Conservation (phyloP, 2,113 vertebrate species). For the Hemibagrus wyckioides region DNA sequence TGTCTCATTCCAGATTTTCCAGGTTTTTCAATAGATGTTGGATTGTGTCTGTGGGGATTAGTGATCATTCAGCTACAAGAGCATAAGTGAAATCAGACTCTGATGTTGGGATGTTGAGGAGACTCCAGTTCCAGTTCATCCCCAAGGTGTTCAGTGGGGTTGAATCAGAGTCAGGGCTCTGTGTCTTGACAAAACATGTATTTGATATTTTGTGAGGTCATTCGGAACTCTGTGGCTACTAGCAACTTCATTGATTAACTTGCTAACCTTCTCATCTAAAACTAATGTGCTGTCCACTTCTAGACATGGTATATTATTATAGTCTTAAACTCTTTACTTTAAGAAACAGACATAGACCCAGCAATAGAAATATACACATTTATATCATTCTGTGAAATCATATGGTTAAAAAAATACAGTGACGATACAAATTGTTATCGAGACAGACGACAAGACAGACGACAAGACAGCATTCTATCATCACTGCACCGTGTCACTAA, state of each 20-base stretch:
- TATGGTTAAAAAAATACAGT: background rate
- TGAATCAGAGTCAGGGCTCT: no score
- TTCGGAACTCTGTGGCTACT: background rate
- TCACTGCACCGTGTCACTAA: background rate
- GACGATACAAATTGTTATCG: no score
- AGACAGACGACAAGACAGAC: background rate
- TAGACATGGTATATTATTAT: background rate
- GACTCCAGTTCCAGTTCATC: background rate
- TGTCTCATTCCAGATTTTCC: no score
- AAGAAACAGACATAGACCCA: background rate
- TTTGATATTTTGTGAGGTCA: background rate
- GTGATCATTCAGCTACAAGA: no score
- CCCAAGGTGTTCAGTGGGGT: background rate
- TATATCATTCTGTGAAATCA: background rate
- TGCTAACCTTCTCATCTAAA: background rate
- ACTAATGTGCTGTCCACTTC: background rate
- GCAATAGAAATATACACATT: background rate
- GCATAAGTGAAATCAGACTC: no score
- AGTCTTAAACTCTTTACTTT: background rate
- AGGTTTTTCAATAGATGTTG: no score
- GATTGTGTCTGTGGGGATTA: no score
- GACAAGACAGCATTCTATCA: background rate
- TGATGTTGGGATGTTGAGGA: no score
- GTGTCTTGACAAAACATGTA: no score
- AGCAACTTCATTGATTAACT: background rate